Conservation (phyloP, 2,888 invertebrate genomes). For the Himalopsyche kuldschensis region DNA sequence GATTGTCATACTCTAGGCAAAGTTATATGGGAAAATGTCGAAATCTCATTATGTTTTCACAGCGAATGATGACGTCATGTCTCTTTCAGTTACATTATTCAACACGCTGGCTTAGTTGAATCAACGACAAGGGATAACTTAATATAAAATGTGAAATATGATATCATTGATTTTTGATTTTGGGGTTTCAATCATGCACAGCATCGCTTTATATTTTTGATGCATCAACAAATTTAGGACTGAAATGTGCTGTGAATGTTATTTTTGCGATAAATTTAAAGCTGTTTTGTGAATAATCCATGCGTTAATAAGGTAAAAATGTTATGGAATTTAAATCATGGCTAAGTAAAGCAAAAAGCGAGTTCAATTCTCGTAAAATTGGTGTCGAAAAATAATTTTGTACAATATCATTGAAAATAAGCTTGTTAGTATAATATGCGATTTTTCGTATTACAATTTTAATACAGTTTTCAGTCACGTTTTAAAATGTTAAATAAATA, state of each 20-base stretch:
- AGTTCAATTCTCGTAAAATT: too few species aligned
- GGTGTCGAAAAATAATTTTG: too few species aligned
- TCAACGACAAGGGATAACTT: background rate
- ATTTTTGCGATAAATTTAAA: background rate
- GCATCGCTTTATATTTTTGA: background rate
- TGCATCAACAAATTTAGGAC: background rate
- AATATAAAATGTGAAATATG: background rate
- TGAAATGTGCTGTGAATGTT: background rate
- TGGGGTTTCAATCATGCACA: background rate
- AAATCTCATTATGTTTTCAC: background rate
- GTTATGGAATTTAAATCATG: too few species aligned
- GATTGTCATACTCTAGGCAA: background rate
- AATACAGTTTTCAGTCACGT: too few species aligned
- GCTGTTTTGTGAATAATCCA: too few species aligned
- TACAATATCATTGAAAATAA: too few species aligned
- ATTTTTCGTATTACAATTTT: too few species aligned
- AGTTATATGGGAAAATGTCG: background rate
- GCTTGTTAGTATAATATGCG: too few species aligned
- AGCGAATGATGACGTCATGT: background rate
- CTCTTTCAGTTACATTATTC: background rate
- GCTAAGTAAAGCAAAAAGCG: too few species aligned
- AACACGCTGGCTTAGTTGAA: background rate
- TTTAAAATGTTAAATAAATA: background rate
- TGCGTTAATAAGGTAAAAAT: too few species aligned
- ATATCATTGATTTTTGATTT: background rate